Conservation (phyloP, 2,888 invertebrate genomes). For the Glaucopsyche alexis region DNA sequence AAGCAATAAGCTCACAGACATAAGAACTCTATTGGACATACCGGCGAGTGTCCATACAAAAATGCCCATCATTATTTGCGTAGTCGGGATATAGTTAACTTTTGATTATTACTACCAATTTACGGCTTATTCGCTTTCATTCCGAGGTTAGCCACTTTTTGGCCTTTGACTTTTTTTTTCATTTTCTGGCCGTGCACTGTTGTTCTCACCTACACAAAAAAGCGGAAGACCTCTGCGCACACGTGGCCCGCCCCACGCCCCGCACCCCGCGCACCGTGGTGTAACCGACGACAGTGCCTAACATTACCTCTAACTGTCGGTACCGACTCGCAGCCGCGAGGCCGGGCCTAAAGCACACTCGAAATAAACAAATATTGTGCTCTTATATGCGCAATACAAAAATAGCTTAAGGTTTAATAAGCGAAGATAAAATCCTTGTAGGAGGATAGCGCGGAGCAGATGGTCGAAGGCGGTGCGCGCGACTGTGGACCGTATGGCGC, state of each 20-base stretch:
- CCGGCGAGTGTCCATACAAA: too few relatives aligned
- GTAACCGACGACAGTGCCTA: not conserved
- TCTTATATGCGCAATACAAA: not conserved
- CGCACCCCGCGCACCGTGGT: not conserved
- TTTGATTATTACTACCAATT: too few relatives aligned
- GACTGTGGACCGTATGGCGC: not conserved
- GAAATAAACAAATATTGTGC: not conserved
- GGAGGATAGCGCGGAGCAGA: slow-evolving; percentile 1
- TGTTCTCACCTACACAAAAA: not conserved
- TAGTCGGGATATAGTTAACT: too few relatives aligned
- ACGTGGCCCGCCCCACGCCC: not conserved
- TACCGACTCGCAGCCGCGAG: not conserved
- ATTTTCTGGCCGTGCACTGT: not conserved
- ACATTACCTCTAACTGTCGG: not conserved
- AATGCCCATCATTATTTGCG: too few relatives aligned
- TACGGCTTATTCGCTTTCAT: too few relatives aligned
- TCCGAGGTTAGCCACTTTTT: too few relatives aligned
- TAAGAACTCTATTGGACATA: too few relatives aligned
- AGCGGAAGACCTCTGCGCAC: not conserved
- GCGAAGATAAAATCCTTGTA: not conserved
- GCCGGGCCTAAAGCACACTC: not conserved
- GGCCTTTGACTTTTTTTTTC: not conserved
- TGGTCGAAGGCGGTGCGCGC: not conserved
- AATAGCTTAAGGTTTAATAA: not conserved
- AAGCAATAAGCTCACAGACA: too few relatives aligned